phyloP scores from a whole-genome alignment of 2,113 vertebrate species.

The Oryzias melastigma region DNA sequence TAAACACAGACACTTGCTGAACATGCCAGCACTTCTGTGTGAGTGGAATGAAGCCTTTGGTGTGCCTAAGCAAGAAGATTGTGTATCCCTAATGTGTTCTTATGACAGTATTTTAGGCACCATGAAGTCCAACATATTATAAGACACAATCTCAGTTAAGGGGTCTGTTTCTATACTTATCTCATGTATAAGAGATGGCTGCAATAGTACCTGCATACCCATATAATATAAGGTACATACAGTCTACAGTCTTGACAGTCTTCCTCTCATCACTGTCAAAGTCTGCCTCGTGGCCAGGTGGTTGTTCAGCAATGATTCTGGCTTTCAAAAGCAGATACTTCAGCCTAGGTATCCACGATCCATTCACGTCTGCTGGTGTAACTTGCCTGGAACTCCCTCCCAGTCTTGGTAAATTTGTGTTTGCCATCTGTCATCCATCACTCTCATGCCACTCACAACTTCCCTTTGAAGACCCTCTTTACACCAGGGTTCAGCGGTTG shows the following conservation, averaged over 20 bases:
- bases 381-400: not conserved
- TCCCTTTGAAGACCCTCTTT: not conserved
- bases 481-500: no score
- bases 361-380: not conserved
- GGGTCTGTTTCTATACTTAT: no score
- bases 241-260: no score
- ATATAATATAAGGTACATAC: no score
- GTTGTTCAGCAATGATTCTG: no score
- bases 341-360: not conserved
- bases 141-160: no score
- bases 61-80: slow-evolving; percentile 2
- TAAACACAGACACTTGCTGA: slow-evolving; percentile 45
- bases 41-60: slow-evolving; percentile 23
- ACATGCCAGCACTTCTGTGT: slow-evolving; percentile 43
- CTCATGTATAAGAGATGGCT: no score
- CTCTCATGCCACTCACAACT: no score
- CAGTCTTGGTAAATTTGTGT: not conserved
- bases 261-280: no score
- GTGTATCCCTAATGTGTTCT: not conserved
- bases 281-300: no score
- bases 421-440: not conserved
- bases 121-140: no score
- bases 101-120: not conserved
- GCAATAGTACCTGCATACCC: no score
- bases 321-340: not conserved